Evolutionary conservation across 2,113 vertebrate genomes (phyloP).

Genomic region (Charadrius vociferus): DNA sequence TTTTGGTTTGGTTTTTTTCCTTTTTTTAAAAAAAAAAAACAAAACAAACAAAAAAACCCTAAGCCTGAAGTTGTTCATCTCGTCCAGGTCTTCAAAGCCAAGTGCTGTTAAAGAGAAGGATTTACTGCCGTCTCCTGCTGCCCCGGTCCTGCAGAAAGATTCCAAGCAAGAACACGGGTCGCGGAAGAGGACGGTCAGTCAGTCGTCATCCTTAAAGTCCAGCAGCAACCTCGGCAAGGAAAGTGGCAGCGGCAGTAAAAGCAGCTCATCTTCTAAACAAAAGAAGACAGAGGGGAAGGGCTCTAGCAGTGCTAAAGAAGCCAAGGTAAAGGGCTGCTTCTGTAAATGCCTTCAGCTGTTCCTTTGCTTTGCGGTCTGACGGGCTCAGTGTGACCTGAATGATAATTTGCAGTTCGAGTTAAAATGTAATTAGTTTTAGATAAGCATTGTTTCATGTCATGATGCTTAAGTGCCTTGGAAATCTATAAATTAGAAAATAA

Average conservation of each 20-base stretch:
- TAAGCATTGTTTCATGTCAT: accelerated
- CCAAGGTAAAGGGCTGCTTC: slow-evolving; percentile 78
- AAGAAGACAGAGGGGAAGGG: slow-evolving; percentile 90
- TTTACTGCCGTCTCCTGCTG: slow-evolving; percentile 88
- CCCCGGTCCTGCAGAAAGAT: slow-evolving; percentile 84
- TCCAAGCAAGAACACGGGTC: slow-evolving; percentile 88
- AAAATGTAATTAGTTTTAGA: background rate
- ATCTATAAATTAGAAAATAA: background rate
- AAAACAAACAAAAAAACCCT: background rate
- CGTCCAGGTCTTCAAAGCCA: slow-evolving; percentile 85
- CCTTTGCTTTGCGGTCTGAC: background rate
- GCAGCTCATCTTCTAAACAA: slow-evolving; percentile 88
- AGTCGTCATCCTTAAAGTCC: slow-evolving; percentile 89
- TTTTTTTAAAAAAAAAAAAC: background rate
- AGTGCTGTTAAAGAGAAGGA: slow-evolving; percentile 91
- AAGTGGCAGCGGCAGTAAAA: slow-evolving; percentile 79
- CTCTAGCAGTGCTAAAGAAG: slow-evolving; percentile 82
- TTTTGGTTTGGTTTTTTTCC: background rate
- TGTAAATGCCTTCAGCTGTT: background rate
- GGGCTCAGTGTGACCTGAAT: background rate
- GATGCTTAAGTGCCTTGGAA: background rate
- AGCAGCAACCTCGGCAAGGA: slow-evolving; percentile 85
- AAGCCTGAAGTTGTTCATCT: background rate
- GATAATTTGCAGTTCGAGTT: background rate
- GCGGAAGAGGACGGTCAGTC: slow-evolving; percentile 91